Conservation (phyloP, 2,888 invertebrate species). For the Philereme vetulata region DNA sequence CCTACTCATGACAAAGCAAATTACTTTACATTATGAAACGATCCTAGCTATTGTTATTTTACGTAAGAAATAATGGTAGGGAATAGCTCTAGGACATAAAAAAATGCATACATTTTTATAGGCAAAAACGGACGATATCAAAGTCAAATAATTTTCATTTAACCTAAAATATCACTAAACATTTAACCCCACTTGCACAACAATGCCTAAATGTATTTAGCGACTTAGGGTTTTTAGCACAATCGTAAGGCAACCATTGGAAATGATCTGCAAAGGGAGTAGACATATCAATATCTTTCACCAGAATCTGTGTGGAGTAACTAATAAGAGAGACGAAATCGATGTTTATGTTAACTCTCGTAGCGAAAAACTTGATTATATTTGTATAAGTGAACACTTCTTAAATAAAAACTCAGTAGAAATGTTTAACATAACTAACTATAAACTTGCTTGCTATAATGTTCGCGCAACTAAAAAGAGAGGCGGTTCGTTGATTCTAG, state of each 20-base stretch:
- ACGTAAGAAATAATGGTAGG: no score
- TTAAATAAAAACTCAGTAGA: not conserved
- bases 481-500: slow-evolving; percentile 6
- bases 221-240: no score
- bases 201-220: no score
- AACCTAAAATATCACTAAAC: no score
- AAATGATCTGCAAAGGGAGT: not conserved
- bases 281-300: not conserved
- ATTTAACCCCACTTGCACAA: no score
- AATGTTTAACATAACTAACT: not conserved
- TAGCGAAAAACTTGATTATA: not conserved
- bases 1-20: not conserved
- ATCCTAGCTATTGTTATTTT: no score
- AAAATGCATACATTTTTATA: no score
- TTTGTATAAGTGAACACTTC: slow-evolving; percentile 8
- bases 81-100: no score
- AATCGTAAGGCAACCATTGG: no score
- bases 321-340: slow-evolving; percentile 7
- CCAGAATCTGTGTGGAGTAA: slow-evolving; percentile 5
- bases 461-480: not conserved
- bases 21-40: no score
- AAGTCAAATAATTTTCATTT: no score
- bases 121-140: no score
- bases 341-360: not conserved
- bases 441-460: slow-evolving; percentile 1